Percentiles rank a stretch among this genome's conserved stretches.
phyloP scores from a whole-genome alignment of 1,140 invertebrate genomes.

The Drosophila carrolli region DNA sequence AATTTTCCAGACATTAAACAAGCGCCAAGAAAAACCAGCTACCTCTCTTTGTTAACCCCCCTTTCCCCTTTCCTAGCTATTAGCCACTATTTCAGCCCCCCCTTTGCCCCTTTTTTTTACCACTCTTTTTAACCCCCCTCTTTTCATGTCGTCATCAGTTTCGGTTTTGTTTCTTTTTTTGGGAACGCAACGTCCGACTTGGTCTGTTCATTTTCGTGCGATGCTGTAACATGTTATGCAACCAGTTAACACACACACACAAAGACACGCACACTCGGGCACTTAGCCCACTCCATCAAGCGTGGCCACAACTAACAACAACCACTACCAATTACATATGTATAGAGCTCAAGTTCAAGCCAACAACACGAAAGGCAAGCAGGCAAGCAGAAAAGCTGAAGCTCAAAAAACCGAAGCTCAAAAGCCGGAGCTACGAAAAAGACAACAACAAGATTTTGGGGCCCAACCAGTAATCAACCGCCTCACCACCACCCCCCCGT shows the following conservation, averaged over 20 bases:
- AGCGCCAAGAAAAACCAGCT: slow-evolving; percentile 42
- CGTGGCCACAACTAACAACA: slow-evolving; percentile 41
- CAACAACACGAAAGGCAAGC: slow-evolving; percentile 55
- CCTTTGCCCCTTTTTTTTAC: slow-evolving; percentile 5
- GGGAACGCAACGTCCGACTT: slow-evolving; percentile 48
- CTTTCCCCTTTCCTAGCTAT: background rate
- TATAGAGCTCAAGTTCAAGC: slow-evolving; percentile 85
- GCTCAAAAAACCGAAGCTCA: slow-evolving; percentile 15
- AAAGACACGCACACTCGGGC: slow-evolving; percentile 10
- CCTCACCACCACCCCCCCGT: slow-evolving; percentile 20
- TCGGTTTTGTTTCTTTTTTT: slow-evolving; percentile 57
- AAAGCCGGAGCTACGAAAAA: slow-evolving; percentile 20
- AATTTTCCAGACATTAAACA: slow-evolving; percentile 74
- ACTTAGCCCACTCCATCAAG: slow-evolving; percentile 48
- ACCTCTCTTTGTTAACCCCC: slow-evolving; percentile 5
- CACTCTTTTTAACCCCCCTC: slow-evolving; percentile 10
- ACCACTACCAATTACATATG: slow-evolving; percentile 74
- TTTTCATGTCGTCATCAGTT: slow-evolving; percentile 75
- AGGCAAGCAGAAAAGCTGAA: slow-evolving; percentile 29
- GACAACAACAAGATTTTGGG: slow-evolving; percentile 34
- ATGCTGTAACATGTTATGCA: slow-evolving; percentile 83
- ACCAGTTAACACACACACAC: slow-evolving; percentile 45
- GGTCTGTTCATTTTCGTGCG: slow-evolving; percentile 70
- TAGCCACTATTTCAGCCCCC: background rate
- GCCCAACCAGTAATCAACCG: slow-evolving; percentile 4